These are phyloP conservation scores for Amphilophus citrinellus DNA, from an alignment of 2,113 vertebrate genomes.

Conservation along the genomic window DNA sequence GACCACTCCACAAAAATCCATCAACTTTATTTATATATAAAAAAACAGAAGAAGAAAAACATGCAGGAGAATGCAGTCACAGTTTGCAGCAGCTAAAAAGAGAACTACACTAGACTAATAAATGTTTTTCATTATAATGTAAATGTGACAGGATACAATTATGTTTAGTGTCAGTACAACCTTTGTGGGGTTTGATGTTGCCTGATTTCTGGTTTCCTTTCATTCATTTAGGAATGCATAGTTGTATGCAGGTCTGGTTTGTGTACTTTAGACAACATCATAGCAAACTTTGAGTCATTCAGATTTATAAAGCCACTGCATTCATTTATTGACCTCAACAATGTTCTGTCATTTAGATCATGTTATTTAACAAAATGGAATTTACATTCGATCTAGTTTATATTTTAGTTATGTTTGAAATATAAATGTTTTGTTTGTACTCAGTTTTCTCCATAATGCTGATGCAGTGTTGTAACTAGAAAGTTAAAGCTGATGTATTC, in stretches of 20 bases:
- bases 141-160: constrained; percentile 16
- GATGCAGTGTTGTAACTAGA: background rate
- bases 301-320: background rate
- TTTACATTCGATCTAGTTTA: background rate
- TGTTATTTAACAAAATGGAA: background rate
- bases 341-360: background rate
- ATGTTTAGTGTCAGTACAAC: constrained; percentile 17
- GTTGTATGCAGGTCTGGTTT: background rate
- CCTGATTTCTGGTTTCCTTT: background rate
- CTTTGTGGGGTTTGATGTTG: constrained; percentile 8
- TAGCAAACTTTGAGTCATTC: background rate
- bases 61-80: background rate
- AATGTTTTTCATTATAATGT: constrained; percentile 4
- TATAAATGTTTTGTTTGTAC: background rate
- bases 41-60: constrained; percentile 1
- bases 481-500: background rate
- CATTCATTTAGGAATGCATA: background rate
- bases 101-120: constrained; percentile 10
- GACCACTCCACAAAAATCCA: constrained; percentile 11
- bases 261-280: background rate
- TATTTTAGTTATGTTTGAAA: background rate
- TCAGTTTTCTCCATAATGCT: background rate
- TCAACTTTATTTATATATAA: constrained; percentile 46
- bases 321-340: background rate
- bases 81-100: constrained; percentile 4